Conservation (phyloP, 1,140 invertebrate genomes). For the Pteromalus puparum region DNA sequence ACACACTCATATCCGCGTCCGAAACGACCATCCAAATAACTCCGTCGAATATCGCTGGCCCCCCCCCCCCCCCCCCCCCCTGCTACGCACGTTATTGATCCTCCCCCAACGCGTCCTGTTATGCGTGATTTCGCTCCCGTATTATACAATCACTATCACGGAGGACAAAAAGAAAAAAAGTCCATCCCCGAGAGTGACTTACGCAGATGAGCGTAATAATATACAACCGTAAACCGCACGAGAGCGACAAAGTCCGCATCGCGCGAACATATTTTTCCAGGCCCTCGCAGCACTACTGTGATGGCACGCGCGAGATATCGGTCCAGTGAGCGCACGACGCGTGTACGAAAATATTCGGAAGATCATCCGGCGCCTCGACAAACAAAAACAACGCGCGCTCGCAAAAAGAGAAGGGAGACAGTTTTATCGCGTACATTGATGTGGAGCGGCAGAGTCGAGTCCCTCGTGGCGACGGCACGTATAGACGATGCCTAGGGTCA, state of each 20-base stretch:
- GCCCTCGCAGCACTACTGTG: not conserved
- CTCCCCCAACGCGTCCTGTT: too few relatives aligned
- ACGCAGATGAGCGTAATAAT: not conserved
- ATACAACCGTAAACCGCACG: not conserved
- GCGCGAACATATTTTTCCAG: conserved; percentile 41
- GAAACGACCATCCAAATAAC: not conserved
- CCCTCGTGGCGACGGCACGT: not conserved
- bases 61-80: not conserved
- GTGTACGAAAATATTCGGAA: conserved; percentile 24
- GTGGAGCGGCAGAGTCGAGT: not conserved
- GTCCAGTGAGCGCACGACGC: not conserved
- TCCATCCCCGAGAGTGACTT: not conserved
- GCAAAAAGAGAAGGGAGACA: conserved; percentile 15
- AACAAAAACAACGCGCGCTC: not conserved
- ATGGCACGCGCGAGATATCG: conserved; percentile 15
- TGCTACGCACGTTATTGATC: not conserved
- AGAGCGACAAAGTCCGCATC: conserved; percentile 11
- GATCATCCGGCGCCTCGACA: conserved; percentile 8
- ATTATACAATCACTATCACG: not conserved
- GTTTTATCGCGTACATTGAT: not conserved
- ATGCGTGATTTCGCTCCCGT: not conserved
- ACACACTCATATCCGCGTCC: not conserved
- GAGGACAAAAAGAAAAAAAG: not conserved
- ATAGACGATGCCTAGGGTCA: not conserved
- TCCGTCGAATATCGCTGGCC: not conserved